Evolutionary conservation across 1,140 invertebrate species (phyloP).

Genomic region (Zaprionus vittiger): DNA sequence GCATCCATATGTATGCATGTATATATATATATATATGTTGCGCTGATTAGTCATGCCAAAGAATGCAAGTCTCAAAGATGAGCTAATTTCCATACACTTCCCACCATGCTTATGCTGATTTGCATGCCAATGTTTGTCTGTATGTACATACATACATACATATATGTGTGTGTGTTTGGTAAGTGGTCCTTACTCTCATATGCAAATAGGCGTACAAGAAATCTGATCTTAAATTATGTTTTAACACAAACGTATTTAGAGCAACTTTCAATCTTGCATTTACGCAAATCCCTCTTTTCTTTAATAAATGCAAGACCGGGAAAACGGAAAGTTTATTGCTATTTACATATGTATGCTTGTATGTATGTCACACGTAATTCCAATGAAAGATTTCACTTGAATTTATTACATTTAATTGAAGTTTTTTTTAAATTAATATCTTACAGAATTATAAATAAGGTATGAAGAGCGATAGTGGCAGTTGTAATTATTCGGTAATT

Average conservation of each 20-base stretch:
- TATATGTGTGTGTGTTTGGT: conserved; percentile 31
- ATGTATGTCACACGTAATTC: too few species aligned
- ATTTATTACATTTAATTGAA: too few species aligned
- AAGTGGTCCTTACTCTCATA: conserved; percentile 54
- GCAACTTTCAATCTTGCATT: conserved; percentile 37
- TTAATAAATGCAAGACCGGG: conserved; percentile 6
- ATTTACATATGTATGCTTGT: too few species aligned
- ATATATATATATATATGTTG: conserved; percentile 18
- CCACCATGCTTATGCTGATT: conserved; percentile 20
- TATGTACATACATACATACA: too few species aligned
- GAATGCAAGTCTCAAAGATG: conserved; percentile 70
- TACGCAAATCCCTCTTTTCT: conserved; percentile 27
- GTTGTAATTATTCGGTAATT: too few species aligned
- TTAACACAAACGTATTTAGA: conserved; percentile 30
- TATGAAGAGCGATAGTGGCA: too few species aligned
- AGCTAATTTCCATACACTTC: conserved; percentile 62
- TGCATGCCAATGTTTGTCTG: conserved; percentile 30
- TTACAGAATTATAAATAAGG: too few species aligned
- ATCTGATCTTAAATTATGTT: conserved; percentile 17
- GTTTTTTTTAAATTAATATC: too few species aligned
- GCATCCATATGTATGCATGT: neutral
- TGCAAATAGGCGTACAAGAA: conserved; percentile 38
- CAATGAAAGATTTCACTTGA: too few species aligned
- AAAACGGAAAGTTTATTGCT: conserved; percentile 14
- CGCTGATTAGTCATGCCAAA: conserved; percentile 72